Evolutionary conservation across 2,113 vertebrate genomes (phyloP).

Genomic region (Ceuthmochares aereus): DNA sequence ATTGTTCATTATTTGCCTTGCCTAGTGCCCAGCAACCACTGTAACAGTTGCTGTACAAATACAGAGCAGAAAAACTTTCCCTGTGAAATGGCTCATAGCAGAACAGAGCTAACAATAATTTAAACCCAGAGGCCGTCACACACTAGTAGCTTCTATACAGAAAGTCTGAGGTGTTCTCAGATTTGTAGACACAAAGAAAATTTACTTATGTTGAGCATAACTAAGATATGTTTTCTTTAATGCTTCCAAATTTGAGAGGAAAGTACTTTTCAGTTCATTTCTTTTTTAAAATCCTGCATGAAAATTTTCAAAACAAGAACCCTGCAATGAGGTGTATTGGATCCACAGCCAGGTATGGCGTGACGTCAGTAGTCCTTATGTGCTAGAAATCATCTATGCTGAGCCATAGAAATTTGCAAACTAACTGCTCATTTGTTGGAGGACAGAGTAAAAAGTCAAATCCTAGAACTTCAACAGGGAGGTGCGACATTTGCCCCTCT

Average conservation of each 20-base stretch:
- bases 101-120: not conserved
- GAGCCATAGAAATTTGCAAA: not conserved
- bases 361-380: not conserved
- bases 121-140: not conserved
- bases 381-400: not conserved
- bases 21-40: not conserved
- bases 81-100: not conserved
- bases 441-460: not conserved
- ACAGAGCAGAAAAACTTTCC: not conserved
- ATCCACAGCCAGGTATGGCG: not conserved
- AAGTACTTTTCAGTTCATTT: not conserved
- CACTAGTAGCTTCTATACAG: not conserved
- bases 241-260: not conserved
- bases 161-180: not conserved
- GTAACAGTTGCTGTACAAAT: not conserved
- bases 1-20: not conserved
- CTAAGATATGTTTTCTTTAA: not conserved
- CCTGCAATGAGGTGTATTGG: no score
- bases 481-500: not conserved
- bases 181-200: not conserved
- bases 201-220: not conserved
- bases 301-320: not conserved
- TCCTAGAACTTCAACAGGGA: not conserved
- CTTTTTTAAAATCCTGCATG: not conserved
- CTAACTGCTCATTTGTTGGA: not conserved